Evolutionary conservation across 2,888 invertebrate species (phyloP).

Genomic region (Ennomos fuscantarius): DNA sequence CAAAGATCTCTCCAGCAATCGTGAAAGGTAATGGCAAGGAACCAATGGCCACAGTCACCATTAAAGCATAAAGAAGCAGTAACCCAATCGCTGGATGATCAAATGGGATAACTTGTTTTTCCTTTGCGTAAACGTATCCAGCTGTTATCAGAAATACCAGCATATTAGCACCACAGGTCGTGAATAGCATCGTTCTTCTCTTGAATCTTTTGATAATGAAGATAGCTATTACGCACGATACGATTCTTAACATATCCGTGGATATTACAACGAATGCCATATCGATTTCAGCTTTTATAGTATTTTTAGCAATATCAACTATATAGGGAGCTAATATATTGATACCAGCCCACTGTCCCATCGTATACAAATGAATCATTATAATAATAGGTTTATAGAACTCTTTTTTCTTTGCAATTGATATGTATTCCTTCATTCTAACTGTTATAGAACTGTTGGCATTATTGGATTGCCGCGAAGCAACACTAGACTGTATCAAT

Average conservation of each 20-base stretch:
- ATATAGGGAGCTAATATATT: slow-evolving; percentile 88
- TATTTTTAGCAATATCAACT: slow-evolving; percentile 81
- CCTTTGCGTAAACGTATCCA: slow-evolving; percentile 58
- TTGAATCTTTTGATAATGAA: slow-evolving; percentile 83
- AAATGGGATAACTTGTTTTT: slow-evolving; percentile 45
- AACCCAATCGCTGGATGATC: slow-evolving; percentile 60
- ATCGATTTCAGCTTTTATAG: slow-evolving; percentile 83
- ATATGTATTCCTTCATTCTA: slow-evolving; percentile 30
- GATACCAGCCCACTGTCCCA: slow-evolving; percentile 87
- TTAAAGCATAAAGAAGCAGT: slow-evolving; percentile 66
- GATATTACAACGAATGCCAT: slow-evolving; percentile 86
- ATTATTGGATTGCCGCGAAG: slow-evolving; percentile 38
- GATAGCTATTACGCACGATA: slow-evolving; percentile 84
- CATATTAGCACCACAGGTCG: slow-evolving; percentile 56
- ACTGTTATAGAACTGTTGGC: slow-evolving; percentile 62
- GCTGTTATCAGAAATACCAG: slow-evolving; percentile 56
- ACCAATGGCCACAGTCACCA: slow-evolving; percentile 84
- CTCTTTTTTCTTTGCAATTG: slow-evolving; percentile 62
- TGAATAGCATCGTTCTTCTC: slow-evolving; percentile 62
- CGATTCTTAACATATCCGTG: slow-evolving; percentile 85
- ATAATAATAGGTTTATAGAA: slow-evolving; percentile 84
- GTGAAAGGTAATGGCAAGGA: slow-evolving; percentile 87
- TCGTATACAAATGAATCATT: slow-evolving; percentile 84
- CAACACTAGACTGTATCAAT: slow-evolving; percentile 59
- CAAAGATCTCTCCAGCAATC: slow-evolving; percentile 88